phyloP scores from a whole-genome alignment of 2,113 vertebrate species.

The Pelobates fuscus region DNA sequence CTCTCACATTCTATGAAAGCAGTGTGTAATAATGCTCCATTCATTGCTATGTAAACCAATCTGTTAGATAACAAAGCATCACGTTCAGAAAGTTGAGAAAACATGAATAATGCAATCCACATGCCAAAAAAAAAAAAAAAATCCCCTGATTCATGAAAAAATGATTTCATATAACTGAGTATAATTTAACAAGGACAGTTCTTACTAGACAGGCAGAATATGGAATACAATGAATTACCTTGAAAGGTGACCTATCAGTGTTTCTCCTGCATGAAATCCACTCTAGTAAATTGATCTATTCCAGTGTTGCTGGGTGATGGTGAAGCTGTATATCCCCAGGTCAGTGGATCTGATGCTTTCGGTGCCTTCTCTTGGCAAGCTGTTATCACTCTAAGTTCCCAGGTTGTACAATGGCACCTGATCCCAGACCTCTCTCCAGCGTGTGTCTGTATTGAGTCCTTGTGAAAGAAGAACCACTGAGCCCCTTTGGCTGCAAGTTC shows the following conservation, averaged over 20 bases:
- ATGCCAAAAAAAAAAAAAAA: neutral
- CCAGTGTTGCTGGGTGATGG: slow-evolving; percentile 60
- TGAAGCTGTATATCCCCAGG: slow-evolving; percentile 62
- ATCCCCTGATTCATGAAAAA: no score
- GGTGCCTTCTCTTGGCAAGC: slow-evolving; percentile 49
- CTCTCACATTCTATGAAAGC: neutral
- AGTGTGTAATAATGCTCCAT: no score
- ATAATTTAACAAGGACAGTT: neutral
- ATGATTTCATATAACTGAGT: neutral
- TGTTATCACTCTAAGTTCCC: slow-evolving; percentile 19
- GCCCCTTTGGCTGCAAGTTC: slow-evolving; percentile 78
- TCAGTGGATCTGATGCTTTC: slow-evolving; percentile 49
- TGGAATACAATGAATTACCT: slow-evolving; percentile 69
- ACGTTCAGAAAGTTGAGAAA: neutral
- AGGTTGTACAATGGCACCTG: slow-evolving; percentile 59
- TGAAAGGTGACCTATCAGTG: slow-evolving; percentile 65
- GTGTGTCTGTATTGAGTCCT: slow-evolving; percentile 61
- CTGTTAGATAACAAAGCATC: slow-evolving; percentile 19
- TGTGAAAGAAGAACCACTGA: slow-evolving; percentile 64
- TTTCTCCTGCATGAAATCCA: slow-evolving; percentile 60
- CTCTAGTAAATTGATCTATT: slow-evolving; percentile 59
- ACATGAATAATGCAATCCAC: neutral
- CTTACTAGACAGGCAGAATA: neutral
- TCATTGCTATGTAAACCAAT: no score
- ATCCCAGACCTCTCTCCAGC: slow-evolving; percentile 49